Base-by-base conservation (phyloP, 2,888 invertebrate species). In the Cryptus armator region DNA sequence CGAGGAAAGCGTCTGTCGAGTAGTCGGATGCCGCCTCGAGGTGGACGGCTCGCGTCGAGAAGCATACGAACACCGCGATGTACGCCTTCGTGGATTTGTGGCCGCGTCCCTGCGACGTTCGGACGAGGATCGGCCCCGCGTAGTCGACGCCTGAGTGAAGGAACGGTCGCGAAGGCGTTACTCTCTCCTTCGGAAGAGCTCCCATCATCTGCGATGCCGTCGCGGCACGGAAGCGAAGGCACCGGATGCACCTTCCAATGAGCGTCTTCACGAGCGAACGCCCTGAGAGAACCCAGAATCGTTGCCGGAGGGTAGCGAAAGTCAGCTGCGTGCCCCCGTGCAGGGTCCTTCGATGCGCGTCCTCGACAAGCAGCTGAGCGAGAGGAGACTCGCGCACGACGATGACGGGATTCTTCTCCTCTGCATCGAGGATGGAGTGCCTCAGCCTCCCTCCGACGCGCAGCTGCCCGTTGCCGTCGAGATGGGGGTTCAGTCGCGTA, bases 51-150 rank as follows among this genome's bases (percentile, higher is more conserved):
- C 84, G 87, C 0, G 87, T 85, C 0, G 86, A 32, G 9, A 89
- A 64, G 72, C 89, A 89, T n/a, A 87, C 83, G 48, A 89, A 90
- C 3, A 88, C 62, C 7, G 74, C 56, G 9, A 89, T 46, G 77
- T 87, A 89, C 0, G 78, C 80, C 43, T 87, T 85, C 2, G 48
- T 46, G 1, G 77, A 66, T 48, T 74, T 77, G n/a, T 78, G 68
- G 1, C 81, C 67, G 10, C 72, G 19, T 0, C 64, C 48, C 19
- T 29, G 29, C 6, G 59, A 79, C 1, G 53, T 24, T 44, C 75
- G 68, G 0, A 86, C 6, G 0, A 10, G 56, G 19, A 78, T 53
- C 14, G 83, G 86, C 0, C 79, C 83, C 3, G 83, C 83, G 37
- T 79, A 85, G 43, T 83, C 66, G 0, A 89, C 72, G 1, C 89